Percentiles rank a stretch among this genome's conserved stretches.
phyloP scores from a whole-genome alignment of 2,113 vertebrate genomes.

The Neofelis nebulosa region DNA sequence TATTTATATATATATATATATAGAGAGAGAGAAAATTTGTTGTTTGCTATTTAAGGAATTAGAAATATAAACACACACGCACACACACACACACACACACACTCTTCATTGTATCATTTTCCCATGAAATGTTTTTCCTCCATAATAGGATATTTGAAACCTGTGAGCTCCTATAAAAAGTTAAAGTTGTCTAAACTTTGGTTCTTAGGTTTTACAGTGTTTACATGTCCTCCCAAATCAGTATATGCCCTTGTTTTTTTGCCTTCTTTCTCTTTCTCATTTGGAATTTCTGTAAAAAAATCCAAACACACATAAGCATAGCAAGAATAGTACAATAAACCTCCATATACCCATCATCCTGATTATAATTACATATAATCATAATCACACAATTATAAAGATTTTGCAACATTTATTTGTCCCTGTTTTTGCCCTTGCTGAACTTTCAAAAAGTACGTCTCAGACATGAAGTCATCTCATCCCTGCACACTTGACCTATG shows the following conservation, averaged over 20 bases:
- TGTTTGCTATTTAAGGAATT: conserved; percentile 33
- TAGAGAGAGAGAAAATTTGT: neutral
- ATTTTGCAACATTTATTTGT: neutral
- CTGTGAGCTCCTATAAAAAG: neutral
- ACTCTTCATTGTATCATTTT: conserved; percentile 38
- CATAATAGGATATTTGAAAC: conserved; percentile 37
- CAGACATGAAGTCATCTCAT: neutral
- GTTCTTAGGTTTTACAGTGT: neutral
- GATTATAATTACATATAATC: neutral
- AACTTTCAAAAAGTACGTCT: conserved; percentile 12
- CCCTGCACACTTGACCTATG: neutral
- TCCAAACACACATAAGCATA: neutral
- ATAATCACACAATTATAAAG: neutral
- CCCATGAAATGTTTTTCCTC: neutral
- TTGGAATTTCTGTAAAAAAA: neutral
- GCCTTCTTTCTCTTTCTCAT: neutral
- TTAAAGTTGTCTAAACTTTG: neutral
- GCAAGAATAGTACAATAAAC: neutral
- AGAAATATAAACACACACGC: neutral
- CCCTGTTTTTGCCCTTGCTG: neutral
- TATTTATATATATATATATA: too few species aligned
- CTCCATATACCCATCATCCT: neutral
- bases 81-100: conserved; percentile 9
- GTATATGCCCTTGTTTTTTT: neutral
- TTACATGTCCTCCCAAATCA: neutral